phyloP scores from a whole-genome alignment of 2,797 vertebrate species.

The Mallotus villosus region DNA sequence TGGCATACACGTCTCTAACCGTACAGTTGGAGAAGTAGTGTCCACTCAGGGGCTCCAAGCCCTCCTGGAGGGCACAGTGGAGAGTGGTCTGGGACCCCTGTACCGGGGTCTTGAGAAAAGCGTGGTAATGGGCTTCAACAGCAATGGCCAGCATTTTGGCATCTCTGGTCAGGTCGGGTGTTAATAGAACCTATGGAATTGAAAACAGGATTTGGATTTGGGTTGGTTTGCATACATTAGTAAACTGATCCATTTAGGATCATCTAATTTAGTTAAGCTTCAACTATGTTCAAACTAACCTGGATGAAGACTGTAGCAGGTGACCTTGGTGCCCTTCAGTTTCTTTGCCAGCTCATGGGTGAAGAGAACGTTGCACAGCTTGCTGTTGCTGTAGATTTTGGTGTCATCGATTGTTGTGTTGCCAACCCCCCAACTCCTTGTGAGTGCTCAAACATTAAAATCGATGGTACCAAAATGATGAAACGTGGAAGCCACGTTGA shows the following conservation, averaged over 20 bases:
- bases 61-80: constrained; percentile 83
- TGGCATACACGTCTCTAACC: constrained; percentile 44
- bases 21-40: constrained; percentile 82
- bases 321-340: constrained; percentile 81
- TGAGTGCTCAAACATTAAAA: constrained; percentile 71
- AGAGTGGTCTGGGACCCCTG: constrained; percentile 82
- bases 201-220: background rate
- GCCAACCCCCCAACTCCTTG: constrained; percentile 60
- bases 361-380: constrained; percentile 90
- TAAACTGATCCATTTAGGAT: no score
- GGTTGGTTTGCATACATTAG: background rate
- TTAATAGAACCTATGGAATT: constrained; percentile 51
- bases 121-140: constrained; percentile 65
- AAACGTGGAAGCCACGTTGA: constrained; percentile 85
- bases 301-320: constrained; percentile 89
- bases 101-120: constrained; percentile 72
- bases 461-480: constrained; percentile 55
- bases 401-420: constrained; percentile 59
- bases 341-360: constrained; percentile 83
- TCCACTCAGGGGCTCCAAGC: constrained; percentile 85
- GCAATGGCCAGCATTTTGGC: rapidly evolving
- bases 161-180: constrained; percentile 47
- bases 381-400: constrained; percentile 85
- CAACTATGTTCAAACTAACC: constrained; percentile 67
- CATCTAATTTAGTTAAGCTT: no score